Conservation (phyloP, 2,113 vertebrate genomes). For the Pholis gunnellus region DNA sequence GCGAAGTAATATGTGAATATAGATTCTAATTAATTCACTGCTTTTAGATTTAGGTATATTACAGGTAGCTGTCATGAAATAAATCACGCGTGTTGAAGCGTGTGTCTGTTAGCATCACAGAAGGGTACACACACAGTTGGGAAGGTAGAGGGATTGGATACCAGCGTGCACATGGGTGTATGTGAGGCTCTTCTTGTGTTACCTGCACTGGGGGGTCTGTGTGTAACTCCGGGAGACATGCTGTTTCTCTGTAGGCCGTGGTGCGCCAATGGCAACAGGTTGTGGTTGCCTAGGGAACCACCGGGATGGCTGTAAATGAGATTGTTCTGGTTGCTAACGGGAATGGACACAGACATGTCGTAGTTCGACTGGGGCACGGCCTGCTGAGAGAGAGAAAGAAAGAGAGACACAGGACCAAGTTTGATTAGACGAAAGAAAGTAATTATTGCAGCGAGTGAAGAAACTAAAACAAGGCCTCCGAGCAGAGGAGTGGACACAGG, state of each 20-base stretch:
- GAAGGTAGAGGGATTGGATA: constrained; percentile 43
- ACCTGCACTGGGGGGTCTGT: constrained; percentile 99
- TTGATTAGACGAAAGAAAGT: constrained; percentile 41
- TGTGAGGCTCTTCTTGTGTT: constrained; percentile 85
- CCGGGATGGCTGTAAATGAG: constrained; percentile 96
- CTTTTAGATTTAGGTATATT: constrained; percentile 46
- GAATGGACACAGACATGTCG: constrained; percentile 99
- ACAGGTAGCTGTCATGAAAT: constrained; percentile 40
- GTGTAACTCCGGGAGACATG: constrained; percentile 97
- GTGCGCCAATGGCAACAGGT: constrained; percentile 96
- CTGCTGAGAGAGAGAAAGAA: constrained; percentile 78
- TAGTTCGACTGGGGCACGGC: constrained; percentile 97
- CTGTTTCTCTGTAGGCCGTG: constrained; percentile 98
- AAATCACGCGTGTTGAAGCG: constrained; percentile 36
- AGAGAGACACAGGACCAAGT: constrained; percentile 24
- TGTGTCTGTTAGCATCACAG: constrained; percentile 42
- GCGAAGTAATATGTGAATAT: constrained; percentile 37
- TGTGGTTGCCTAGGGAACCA: constrained; percentile 96
- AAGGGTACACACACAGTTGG: constrained; percentile 25
- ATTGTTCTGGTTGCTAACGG: constrained; percentile 97
- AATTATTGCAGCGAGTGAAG: background rate
- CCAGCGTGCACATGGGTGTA: constrained; percentile 45
- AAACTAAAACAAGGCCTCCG: constrained; percentile 18
- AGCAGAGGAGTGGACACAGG: constrained; percentile 24
- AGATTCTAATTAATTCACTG: constrained; percentile 32